Evolutionary conservation across 2,113 vertebrate species (phyloP), one percentile per base, ranked within the genome.

Genomic region (Damaliscus lunatus): DNA sequence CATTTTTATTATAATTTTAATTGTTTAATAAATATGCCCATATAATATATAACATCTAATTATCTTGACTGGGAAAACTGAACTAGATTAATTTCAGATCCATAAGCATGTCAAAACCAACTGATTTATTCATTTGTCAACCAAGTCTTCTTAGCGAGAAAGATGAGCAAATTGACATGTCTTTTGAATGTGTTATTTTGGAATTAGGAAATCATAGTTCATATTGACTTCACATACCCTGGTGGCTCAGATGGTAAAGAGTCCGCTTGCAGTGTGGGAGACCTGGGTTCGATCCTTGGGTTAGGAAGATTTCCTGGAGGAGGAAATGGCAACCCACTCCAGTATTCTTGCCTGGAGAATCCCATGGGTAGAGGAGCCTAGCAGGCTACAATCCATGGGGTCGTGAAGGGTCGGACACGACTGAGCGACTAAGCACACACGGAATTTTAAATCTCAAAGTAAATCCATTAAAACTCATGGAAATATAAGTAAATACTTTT

Each of bases 391-490:
- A 12, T 74, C 67, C 19, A 25, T 23, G n/a, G 8, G 10, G 36
- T 40, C 0, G 1, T 40, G 5, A 40, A 23, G 67, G 13, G n/a
- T 40, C 3, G 0, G 36, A 36, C 67, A 40, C 0, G 1, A 74
- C 10, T 74, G 67, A 74, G 67, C 0, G 0, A 74, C 3, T 21
- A 74, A 74, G 19, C 36, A 74, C 36, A 74, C 10, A 25, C 0
- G 1, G 8, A 85, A 93, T 33, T 59, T 36, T 50, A 80, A 64
- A 77, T 64, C 40, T 55, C 27, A 31, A 52, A 85, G 29, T 94
- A 71, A 62, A 77, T 67, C 6, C 14, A 48, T 52, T 40, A 85
- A 71, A 31, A 31, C 50, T 59, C 52, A 60, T 50, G 19, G 23
- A 74, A 15, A 92, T 81, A 31, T 40, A 95, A 88, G 48, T 40